Evolutionary conservation across 1,140 invertebrate species (phyloP), one percentile per base, ranked within the genome.

Genomic region (Drosophila bocki): DNA sequence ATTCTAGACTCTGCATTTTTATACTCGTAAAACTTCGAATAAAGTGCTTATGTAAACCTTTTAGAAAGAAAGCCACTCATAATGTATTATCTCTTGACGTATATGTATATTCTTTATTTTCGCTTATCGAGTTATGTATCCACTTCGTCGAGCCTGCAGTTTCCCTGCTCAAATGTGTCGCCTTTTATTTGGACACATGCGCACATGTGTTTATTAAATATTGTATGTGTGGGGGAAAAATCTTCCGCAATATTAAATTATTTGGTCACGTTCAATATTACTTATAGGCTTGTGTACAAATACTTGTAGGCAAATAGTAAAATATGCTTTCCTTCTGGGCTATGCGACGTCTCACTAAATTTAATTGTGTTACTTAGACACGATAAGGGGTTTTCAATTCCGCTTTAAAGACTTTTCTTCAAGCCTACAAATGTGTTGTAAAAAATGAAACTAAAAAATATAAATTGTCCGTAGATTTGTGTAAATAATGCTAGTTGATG

Each of bases 261-360:
- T 90, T 90, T 90, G 86, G 85, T 90, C 85, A 88, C 86, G 85
- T 82, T 91, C 71, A 85, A 81, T 80, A 58, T 90, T 88, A 81
- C 78, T 69, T 72, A 70, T 90, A 79, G 70, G 72, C 71, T 88
- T 71, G 80, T 90, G 80, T 88, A 85, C 69, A 90, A 88, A 84
- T 87, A 81, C 85, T 79, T 75, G 75, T 90, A 82, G 81, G 85
- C 83, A 90, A 90, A 69, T 88, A 90, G 72, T 91, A 91, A 90
- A 86, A 90, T 90, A 86, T 88, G 74, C 74, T 78, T 76, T 78
- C 22, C 45, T 63, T 62, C 22, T 59, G 62, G 51, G 26, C 67
- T 61, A 72, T 78, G 80, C 48, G 47, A 53, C 76, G 59, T 53
- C 44, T 78, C 57, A 17, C 22, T 68, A 61, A 60, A 75, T 83